A percentile compares a stretch with the other conserved stretches of the same genome.
phyloP scores from a whole-genome alignment of 2,797 vertebrate genomes.

The Tenualosa thibaudeaui region DNA sequence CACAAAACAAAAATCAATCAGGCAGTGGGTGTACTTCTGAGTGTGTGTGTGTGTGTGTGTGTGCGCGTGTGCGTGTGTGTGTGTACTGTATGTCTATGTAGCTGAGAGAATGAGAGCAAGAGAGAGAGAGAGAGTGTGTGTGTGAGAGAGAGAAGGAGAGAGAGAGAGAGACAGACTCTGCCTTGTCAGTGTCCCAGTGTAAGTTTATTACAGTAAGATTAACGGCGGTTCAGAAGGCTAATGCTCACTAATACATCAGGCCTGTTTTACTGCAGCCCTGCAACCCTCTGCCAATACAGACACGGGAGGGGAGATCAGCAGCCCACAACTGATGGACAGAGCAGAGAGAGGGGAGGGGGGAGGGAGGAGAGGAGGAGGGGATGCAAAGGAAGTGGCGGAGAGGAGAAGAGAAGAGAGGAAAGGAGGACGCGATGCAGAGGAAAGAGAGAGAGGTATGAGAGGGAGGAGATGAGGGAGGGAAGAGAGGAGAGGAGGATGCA shows the following conservation, averaged over 20 bases:
- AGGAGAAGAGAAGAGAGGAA: neutral
- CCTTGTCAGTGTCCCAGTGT: conserved; percentile 59
- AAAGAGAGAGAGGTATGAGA: no score
- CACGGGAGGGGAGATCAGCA: neutral
- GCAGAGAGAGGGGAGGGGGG: neutral
- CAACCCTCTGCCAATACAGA: neutral
- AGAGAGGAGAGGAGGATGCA: neutral
- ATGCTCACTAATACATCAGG: conserved; percentile 70
- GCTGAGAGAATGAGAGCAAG: no score
- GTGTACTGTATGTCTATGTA: neutral
- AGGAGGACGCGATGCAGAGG: no score
- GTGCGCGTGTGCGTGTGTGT: neutral
- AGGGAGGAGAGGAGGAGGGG: neutral
- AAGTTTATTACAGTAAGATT: conserved; percentile 73
- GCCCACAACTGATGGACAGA: neutral
- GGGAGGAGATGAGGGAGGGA: neutral
- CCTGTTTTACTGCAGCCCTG: conserved; percentile 69
- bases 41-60: neutral
- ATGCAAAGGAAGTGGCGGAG: no score
- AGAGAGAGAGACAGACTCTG: conserved; percentile 30
- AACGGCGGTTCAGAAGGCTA: conserved; percentile 72
- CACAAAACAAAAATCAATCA: conserved; percentile 9
- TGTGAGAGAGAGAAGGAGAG: neutral
- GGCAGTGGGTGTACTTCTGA: neutral
- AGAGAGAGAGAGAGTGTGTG: neutral